phyloP scores from a whole-genome alignment of 2,797 vertebrate genomes.

The Adelosebastes latens region DNA sequence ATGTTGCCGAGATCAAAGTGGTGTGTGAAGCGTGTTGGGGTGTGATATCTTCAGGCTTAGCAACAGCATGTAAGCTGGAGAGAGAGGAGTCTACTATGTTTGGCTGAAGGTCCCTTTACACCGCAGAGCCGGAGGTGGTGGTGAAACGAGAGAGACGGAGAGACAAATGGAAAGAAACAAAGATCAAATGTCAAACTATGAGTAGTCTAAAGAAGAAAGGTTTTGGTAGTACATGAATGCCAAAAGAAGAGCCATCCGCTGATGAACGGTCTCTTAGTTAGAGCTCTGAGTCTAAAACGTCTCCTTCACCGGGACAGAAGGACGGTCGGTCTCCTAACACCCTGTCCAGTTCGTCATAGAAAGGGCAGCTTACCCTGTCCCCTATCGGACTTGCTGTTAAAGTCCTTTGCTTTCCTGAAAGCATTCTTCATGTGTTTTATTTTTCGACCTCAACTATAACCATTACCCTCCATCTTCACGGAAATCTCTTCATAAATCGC shows the following conservation, averaged over 20 bases:
- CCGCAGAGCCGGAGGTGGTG: background rate
- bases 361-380: too few relatives aligned
- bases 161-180: background rate
- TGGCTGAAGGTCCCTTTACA: conserved; percentile 35
- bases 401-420: too few relatives aligned
- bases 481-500: too few relatives aligned
- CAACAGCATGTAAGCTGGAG: conserved; percentile 37
- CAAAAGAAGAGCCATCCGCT: background rate
- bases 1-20: conserved; percentile 58
- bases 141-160: background rate
- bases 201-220: background rate
- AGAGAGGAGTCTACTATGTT: conserved; percentile 33
- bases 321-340: too few relatives aligned
- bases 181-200: background rate
- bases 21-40: conserved; percentile 41
- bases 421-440: too few relatives aligned
- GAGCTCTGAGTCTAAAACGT: too few relatives aligned
- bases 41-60: conserved; percentile 52
- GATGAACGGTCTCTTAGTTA: background rate
- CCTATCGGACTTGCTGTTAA: too few relatives aligned
- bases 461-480: too few relatives aligned
- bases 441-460: too few relatives aligned
- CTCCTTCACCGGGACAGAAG: too few relatives aligned
- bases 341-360: too few relatives aligned
- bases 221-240: background rate